Evolutionary conservation across 2,113 vertebrate genomes (phyloP).

Genomic region (Bubo bubo): DNA sequence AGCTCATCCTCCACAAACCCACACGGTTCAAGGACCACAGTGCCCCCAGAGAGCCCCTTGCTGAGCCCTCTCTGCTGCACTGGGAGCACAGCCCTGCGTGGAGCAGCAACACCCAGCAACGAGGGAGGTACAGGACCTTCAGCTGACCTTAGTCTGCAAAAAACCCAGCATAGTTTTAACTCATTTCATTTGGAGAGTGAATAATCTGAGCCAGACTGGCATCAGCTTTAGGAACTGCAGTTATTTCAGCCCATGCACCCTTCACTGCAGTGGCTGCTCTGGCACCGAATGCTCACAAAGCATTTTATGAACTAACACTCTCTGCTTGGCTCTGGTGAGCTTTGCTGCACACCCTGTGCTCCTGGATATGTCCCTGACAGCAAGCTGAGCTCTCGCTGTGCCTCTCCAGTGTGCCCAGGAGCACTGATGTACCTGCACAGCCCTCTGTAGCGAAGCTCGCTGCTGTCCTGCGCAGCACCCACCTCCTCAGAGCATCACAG

Average conservation of each 20-base stretch:
- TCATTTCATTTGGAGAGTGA: neutral
- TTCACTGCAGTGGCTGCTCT: neutral
- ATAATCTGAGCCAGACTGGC: neutral
- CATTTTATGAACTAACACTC: neutral
- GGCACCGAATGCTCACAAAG: neutral
- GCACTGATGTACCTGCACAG: neutral
- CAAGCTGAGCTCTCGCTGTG: neutral
- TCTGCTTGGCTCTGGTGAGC: neutral
- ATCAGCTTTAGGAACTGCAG: neutral
- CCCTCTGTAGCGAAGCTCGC: neutral
- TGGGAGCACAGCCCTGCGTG: neutral
- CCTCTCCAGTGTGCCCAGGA: fast-evolving
- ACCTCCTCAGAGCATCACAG: fast-evolving
- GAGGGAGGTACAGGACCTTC: neutral
- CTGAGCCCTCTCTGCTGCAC: neutral
- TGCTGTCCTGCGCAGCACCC: neutral
- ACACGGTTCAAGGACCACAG: fast-evolving
- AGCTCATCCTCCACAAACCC: neutral
- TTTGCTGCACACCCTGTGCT: neutral
- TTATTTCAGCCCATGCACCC: neutral
- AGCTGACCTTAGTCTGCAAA: neutral
- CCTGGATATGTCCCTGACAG: neutral
- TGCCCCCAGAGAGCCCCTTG: neutral
- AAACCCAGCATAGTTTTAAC: neutral
- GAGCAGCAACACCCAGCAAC: fast-evolving